phyloP scores from a whole-genome alignment of 2,797 vertebrate species.

The Spinibarbus caldwelli region DNA sequence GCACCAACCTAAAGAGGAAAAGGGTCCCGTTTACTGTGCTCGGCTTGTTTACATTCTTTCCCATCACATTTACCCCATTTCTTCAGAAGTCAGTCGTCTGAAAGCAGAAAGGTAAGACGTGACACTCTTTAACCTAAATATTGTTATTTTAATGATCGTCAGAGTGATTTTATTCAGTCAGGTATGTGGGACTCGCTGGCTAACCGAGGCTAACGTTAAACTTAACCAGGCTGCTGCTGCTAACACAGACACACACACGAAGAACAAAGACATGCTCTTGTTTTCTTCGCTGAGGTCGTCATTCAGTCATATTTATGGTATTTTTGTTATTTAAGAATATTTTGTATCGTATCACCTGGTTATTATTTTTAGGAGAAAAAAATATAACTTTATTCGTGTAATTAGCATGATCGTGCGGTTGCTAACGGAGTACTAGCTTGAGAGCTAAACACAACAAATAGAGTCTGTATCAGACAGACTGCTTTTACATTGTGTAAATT shows the following conservation, averaged over 20 bases:
- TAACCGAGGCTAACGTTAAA: constrained; percentile 47
- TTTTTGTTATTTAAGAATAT: not conserved
- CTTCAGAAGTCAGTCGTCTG: not conserved
- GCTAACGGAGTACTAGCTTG: constrained; percentile 40
- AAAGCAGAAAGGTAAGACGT: constrained; percentile 21
- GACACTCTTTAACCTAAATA: not conserved
- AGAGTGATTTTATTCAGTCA: constrained; percentile 1
- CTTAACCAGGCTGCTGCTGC: constrained; percentile 19
- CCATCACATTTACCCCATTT: constrained; percentile 6
- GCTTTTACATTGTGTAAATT: not conserved
- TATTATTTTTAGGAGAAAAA: not conserved
- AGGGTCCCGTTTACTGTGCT: constrained; percentile 2
- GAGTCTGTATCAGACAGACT: too few relatives aligned
- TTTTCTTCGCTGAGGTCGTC: not conserved
- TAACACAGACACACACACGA: not conserved
- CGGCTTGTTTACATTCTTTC: constrained; percentile 34
- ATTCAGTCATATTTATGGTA: not conserved
- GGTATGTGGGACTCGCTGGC: not conserved
- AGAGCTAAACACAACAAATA: constrained; percentile 24
- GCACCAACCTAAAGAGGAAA: constrained; percentile 14
- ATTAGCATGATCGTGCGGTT: constrained; percentile 21
- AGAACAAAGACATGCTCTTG: constrained; percentile 31
- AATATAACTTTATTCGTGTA: constrained; percentile 5
- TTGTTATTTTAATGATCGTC: not conserved
- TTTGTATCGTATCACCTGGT: not conserved